Evolutionary conservation across 2,888 invertebrate genomes (phyloP), one percentile per base, ranked within the genome.

Genomic region (Coleophora flavipennella): DNA sequence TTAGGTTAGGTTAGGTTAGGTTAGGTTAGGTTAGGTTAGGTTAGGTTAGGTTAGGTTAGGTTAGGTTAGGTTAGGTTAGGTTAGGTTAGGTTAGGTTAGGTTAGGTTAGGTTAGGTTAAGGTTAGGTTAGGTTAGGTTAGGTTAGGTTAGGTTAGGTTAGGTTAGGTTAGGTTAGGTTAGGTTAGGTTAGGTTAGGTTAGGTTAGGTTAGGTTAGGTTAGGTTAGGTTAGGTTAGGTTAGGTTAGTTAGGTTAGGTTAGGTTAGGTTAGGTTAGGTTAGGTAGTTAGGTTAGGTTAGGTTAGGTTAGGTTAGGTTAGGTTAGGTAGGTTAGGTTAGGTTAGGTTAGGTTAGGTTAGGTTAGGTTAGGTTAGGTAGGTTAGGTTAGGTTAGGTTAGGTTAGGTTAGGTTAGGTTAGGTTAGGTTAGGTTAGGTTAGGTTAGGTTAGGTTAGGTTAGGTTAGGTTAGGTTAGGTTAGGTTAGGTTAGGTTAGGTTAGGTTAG

Each of bases 161-260:
- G 44, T 45, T 45, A 45, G 44, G 44, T 45, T 45, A 45, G 44
- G 48, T 45, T 48, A 45, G 48, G 48, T 48, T 48, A 45, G 48
- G 44, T 44, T 46, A 46, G 48, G 48, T 48, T 48, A 48, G 48
- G 48, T 48, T 41, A 41, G 41, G 41, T 41, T 41, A 41, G 41
- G 41, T 41, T 37, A 38, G 41, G 37, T 41, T 37, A 38, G 41
- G 37, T 41, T 37, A 38, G n/a, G 41, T 41, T 41, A 41, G 41
- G 41, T 40, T 40, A 39, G 39, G 39, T 39, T 39, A 39, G 39
- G 39, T 39, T 39, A 39, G 45, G 46, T 46, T 43, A 43, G 43
- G 46, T 46, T 43, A 41, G 46, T 46, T 46, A 46, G 46, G 46
- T 46, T 46, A 46, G 46, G 46, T 45, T 46, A 46, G 44, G 49